phyloP scores from a whole-genome alignment of 2,888 invertebrate genomes.

The Acanthosepion pharaonis region DNA sequence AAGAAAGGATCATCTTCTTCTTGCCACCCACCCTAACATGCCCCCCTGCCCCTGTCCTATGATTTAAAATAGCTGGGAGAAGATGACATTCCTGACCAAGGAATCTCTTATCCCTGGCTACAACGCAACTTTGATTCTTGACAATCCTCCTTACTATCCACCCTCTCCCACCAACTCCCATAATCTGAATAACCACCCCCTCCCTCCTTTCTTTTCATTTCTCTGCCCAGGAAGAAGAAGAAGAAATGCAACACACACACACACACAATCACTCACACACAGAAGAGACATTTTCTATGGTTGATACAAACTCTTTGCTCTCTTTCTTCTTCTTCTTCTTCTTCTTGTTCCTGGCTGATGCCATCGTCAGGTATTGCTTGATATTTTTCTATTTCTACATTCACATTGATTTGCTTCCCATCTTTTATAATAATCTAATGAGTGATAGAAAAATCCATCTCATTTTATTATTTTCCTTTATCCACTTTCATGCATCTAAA shows the following conservation, averaged over 20 bases:
- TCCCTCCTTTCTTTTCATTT: not conserved
- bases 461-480: too few relatives aligned
- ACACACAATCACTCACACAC: too few relatives aligned
- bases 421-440: not conserved
- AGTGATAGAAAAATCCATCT: not conserved
- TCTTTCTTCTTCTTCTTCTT: not conserved
- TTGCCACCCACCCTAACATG: rapidly evolving
- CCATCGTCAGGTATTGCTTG: not conserved
- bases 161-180: not conserved
- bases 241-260: not conserved
- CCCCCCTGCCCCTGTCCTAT: not conserved
- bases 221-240: not conserved
- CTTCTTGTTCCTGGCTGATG: not conserved
- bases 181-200: not conserved
- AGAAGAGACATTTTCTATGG: too few relatives aligned
- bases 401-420: constrained; percentile 12
- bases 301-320: not conserved
- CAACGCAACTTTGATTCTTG: not conserved
- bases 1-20: not conserved
- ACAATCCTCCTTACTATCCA: not conserved
- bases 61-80: not conserved
- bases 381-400: constrained; percentile 22
- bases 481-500: too few relatives aligned
- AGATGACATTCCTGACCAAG: not conserved
- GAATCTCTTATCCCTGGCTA: not conserved